Conservation (phyloP, 2,888 invertebrate genomes). For the Gryllus longicercus region DNA sequence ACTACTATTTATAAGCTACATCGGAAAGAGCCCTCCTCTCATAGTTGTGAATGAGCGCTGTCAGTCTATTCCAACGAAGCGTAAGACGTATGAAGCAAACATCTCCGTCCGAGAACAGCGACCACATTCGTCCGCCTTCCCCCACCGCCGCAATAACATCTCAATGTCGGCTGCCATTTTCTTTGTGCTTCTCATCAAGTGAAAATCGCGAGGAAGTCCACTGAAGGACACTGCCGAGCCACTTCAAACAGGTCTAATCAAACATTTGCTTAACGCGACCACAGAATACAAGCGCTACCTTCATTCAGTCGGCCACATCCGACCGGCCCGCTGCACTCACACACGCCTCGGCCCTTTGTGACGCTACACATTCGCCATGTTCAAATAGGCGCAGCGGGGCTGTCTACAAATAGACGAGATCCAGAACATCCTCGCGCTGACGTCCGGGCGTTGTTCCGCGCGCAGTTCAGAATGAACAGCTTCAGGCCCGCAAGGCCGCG, state of each 20-base stretch:
- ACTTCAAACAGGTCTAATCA: neutral
- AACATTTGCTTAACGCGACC: neutral
- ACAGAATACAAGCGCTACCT: neutral
- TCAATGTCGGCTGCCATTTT: neutral
- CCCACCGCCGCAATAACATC: neutral
- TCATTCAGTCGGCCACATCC: neutral
- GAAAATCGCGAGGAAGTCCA: conserved; percentile 11
- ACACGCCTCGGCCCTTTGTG: neutral
- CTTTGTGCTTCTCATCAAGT: neutral
- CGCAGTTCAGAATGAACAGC: no score
- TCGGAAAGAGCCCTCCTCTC: no score
- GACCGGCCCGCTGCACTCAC: no score
- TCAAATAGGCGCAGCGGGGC: neutral
- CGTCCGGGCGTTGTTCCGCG: neutral
- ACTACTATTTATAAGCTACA: no score
- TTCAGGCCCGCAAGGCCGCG: no score
- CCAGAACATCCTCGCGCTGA: neutral
- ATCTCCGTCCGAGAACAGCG: no score
- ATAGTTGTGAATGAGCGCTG: no score
- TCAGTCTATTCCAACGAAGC: no score
- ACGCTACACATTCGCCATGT: neutral
- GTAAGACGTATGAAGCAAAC: no score
- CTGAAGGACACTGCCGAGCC: neutral
- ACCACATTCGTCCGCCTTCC: no score
- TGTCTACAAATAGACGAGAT: neutral